These are phyloP conservation scores for Poecilia wingei DNA, from an alignment of 2,797 vertebrate genomes.

Conservation along the genomic window DNA sequence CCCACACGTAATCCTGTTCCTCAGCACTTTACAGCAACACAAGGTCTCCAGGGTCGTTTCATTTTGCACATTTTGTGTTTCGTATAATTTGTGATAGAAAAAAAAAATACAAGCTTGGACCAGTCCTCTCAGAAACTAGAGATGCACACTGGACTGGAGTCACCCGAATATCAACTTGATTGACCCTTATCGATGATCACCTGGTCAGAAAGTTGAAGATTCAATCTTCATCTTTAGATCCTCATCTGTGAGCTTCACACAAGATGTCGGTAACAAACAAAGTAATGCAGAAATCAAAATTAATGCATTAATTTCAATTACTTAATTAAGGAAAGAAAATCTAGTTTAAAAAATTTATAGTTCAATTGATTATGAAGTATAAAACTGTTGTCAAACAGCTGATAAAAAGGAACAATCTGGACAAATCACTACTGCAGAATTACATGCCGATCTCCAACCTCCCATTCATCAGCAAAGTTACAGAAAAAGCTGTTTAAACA, in stretches of 20 bases:
- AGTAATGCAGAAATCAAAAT: background rate
- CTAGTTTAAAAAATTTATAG: too few species aligned
- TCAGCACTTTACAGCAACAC: slow-evolving; percentile 24
- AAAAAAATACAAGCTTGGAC: background rate
- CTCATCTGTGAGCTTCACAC: background rate
- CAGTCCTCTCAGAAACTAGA: background rate
- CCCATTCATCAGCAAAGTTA: too few species aligned
- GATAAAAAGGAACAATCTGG: too few species aligned
- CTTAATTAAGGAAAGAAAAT: background rate
- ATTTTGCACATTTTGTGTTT: slow-evolving; percentile 1
- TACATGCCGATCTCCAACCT: too few species aligned
- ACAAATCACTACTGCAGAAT: too few species aligned
- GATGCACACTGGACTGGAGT: background rate
- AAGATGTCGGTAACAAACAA: background rate
- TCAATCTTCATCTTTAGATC: background rate
- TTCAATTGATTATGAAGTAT: too few species aligned
- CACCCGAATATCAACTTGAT: background rate
- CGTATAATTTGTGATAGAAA: background rate
- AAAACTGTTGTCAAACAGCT: background rate
- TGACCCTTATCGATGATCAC: background rate
- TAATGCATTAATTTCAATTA: background rate
- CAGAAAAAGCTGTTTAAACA: too few species aligned
- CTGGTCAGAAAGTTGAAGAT: background rate
- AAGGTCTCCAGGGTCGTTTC: background rate
- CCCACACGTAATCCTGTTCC: background rate